Conservation (phyloP, 2,797 vertebrate species). For the Periparus ater region DNA sequence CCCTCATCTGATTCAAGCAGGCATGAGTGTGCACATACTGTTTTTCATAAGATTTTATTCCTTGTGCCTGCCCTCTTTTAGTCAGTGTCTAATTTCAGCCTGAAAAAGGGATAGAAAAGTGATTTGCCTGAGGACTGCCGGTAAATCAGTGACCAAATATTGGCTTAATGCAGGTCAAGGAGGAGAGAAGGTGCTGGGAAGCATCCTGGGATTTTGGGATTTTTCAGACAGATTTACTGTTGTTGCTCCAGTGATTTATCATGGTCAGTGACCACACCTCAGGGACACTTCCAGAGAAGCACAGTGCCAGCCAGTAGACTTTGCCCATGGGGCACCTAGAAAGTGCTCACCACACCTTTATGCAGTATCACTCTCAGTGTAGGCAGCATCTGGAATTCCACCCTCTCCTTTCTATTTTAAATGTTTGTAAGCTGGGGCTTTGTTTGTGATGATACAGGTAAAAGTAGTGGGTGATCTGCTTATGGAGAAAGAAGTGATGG, state of each 20-base stretch:
- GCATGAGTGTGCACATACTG: fast-evolving
- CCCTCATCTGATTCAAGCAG: neutral
- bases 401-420: neutral
- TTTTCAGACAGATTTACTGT: neutral
- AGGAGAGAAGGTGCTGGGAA: neutral
- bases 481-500: neutral
- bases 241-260: fast-evolving
- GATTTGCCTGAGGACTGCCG: neutral
- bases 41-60: neutral
- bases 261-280: neutral
- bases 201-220: neutral
- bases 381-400: neutral
- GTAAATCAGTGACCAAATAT: neutral
- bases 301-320: neutral
- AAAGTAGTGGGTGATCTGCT: neutral
- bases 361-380: neutral
- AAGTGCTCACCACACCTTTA: neutral
- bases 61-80: neutral
- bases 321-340: neutral
- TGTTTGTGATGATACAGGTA: neutral
- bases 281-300: neutral
- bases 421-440: neutral
- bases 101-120: neutral
- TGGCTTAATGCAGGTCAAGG: neutral
- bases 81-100: neutral